Evolutionary conservation across 2,113 vertebrate species (phyloP).

Genomic region (Rhizomys pruinosus): DNA sequence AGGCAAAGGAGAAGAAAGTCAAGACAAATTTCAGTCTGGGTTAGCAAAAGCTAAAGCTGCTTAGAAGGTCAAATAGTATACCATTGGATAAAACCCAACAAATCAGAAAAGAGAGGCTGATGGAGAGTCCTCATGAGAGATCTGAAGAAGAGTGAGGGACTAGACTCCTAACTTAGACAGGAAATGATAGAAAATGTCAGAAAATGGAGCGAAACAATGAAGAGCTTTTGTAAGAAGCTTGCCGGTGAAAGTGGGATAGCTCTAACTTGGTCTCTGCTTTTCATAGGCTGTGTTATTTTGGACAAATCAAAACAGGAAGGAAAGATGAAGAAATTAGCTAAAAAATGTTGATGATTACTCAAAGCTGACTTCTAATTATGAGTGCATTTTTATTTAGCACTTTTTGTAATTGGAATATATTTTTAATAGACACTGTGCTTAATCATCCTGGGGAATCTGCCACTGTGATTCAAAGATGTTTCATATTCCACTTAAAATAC

Average conservation of each 20-base stretch:
- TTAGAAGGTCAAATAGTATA: background rate
- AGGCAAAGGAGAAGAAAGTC: background rate
- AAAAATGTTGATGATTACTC: slow-evolving; percentile 51
- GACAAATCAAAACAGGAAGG: slow-evolving; percentile 36
- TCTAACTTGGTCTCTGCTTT: slow-evolving; percentile 16
- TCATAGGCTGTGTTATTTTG: background rate
- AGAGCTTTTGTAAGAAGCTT: background rate
- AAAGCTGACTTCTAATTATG: slow-evolving; percentile 42
- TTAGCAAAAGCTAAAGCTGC: background rate
- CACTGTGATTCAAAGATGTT: slow-evolving; percentile 71
- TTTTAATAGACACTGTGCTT: slow-evolving; percentile 70
- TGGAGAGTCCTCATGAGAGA: background rate
- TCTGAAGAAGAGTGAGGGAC: background rate
- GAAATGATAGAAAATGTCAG: background rate
- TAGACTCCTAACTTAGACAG: background rate
- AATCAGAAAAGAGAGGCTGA: background rate
- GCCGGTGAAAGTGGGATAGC: background rate
- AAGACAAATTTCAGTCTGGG: background rate
- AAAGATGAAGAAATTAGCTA: slow-evolving; percentile 41
- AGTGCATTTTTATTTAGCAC: slow-evolving; percentile 62
- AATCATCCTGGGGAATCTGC: slow-evolving; percentile 64
- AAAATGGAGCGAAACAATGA: background rate
- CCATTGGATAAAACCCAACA: background rate
- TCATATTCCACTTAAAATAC: slow-evolving; percentile 74
- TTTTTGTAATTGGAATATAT: slow-evolving; percentile 47